phyloP scores from a whole-genome alignment of 2,888 invertebrate genomes.

The Uropetala carovei region DNA sequence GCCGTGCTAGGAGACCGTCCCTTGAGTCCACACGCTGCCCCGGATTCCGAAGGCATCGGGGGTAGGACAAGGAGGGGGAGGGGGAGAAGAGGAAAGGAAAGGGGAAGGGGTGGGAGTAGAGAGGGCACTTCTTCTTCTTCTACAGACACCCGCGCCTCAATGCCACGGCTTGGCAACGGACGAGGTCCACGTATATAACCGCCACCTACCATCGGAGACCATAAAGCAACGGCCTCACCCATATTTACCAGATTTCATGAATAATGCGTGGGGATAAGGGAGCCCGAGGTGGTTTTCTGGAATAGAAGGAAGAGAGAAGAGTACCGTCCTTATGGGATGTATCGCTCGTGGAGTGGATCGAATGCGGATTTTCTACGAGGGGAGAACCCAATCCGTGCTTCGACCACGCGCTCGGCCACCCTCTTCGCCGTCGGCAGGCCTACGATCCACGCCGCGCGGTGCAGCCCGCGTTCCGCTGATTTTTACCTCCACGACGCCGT shows the following conservation, averaged over 20 bases:
- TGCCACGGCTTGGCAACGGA: background rate
- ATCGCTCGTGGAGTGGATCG: background rate
- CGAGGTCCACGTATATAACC: background rate
- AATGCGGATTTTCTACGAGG: background rate
- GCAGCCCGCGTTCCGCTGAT: no score
- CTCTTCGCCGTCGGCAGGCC: background rate
- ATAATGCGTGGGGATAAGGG: background rate
- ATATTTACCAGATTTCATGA: slow-evolving; percentile 35
- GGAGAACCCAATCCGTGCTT: background rate
- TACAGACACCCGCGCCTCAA: background rate
- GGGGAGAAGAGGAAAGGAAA: no score
- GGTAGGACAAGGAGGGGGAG: no score
- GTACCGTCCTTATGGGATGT: no score
- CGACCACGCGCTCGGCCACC: background rate
- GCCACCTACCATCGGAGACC: slow-evolving; percentile 1
- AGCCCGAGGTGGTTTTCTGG: slow-evolving; percentile 16
- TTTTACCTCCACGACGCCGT: no score
- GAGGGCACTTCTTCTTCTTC: no score
- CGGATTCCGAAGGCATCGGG: background rate
- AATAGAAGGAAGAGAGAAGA: background rate
- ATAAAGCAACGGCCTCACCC: background rate
- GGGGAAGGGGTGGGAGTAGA: no score
- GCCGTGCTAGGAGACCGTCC: background rate
- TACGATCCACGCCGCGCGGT: no score
- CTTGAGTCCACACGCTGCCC: background rate